A percentile compares a stretch with the other conserved stretches of the same genome.
Evolutionary conservation across 2,113 vertebrate species (phyloP).

Genomic region (Nycticorax nycticorax): DNA sequence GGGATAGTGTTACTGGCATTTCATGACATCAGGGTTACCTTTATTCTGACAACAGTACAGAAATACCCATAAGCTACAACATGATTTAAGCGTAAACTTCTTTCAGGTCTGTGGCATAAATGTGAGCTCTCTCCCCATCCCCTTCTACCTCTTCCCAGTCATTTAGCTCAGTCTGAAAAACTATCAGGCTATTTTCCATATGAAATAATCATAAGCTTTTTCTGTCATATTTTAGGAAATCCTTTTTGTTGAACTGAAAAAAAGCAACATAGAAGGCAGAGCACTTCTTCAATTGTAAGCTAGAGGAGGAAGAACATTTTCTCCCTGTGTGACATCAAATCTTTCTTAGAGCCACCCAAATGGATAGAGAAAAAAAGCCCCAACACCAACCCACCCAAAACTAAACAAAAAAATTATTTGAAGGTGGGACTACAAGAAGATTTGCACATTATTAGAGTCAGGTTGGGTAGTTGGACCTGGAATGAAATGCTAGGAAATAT

Average conservation of each 20-base stretch:
- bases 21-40: conserved; percentile 30
- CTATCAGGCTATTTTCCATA: neutral
- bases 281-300: neutral
- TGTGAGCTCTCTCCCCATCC: neutral
- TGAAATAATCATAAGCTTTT: neutral
- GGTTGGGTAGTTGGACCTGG: neutral
- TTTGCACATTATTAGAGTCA: neutral
- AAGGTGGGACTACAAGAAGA: neutral
- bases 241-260: neutral
- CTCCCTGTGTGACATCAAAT: neutral
- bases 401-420: neutral
- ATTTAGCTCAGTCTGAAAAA: neutral
- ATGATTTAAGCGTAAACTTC: conserved; percentile 23
- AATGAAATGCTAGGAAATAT: neutral
- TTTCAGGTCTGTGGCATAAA: neutral
- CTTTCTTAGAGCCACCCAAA: neutral
- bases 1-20: neutral
- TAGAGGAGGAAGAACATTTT: neutral
- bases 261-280: neutral
- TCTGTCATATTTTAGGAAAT: neutral
- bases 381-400: neutral
- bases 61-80: conserved; percentile 15
- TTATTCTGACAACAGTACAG: conserved; percentile 37
- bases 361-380: neutral
- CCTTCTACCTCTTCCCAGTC: neutral